These are phyloP conservation scores for Regulus satrapa DNA, from an alignment of 2,113 vertebrate species.

Conservation along the genomic window DNA sequence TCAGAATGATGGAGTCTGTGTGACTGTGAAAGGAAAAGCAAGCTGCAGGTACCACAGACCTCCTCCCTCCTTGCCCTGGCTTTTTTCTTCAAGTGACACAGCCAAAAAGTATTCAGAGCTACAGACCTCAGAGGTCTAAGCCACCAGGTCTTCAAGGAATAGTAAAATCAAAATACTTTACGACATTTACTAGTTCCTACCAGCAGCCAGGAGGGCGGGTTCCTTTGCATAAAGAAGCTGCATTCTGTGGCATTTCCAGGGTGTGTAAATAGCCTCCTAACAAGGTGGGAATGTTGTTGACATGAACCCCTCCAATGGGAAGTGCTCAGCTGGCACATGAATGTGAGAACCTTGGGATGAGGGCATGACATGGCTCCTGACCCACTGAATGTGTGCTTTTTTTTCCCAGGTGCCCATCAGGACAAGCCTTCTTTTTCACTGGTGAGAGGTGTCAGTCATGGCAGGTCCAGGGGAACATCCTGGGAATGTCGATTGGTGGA, in stretches of 20 bases:
- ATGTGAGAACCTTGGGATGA: background rate
- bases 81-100: background rate
- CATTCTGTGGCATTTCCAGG: background rate
- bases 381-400: background rate
- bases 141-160: background rate
- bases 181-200: background rate
- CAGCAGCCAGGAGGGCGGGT: background rate
- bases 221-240: background rate
- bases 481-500: constrained; percentile 65
- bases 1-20: constrained; percentile 81
- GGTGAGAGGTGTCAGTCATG: constrained; percentile 71
- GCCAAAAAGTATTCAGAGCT: background rate
- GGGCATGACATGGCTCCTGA: background rate
- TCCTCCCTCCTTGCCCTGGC: background rate
- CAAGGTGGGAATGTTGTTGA: background rate
- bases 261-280: background rate
- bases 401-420: constrained; percentile 65
- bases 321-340: background rate
- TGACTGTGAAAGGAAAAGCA: constrained; percentile 71
- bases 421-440: constrained; percentile 65
- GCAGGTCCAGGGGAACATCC: constrained; percentile 55
- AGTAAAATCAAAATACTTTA: background rate
- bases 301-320: background rate
- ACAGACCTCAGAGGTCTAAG: background rate
- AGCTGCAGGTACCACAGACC: constrained; percentile 79